Evolutionary conservation across 2,113 vertebrate species (phyloP).

Genomic region (Neofelis nebulosa): DNA sequence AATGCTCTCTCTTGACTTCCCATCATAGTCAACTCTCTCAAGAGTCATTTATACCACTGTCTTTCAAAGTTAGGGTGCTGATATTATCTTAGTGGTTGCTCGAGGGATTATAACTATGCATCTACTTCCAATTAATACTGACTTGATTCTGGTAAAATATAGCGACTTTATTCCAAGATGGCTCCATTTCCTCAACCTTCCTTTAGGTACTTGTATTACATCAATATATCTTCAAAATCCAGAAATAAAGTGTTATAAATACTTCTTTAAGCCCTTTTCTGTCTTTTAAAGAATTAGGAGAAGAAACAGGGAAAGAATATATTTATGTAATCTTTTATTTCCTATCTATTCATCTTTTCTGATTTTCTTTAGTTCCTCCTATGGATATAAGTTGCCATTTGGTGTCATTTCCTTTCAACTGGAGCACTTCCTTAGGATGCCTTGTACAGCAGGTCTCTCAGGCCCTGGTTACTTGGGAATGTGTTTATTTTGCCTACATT

Average conservation of each 20-base stretch:
- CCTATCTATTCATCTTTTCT: background rate
- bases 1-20: background rate
- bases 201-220: background rate
- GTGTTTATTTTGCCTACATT: background rate
- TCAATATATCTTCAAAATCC: background rate
- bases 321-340: background rate
- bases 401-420: background rate
- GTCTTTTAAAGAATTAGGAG: constrained; percentile 19
- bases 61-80: background rate
- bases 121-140: background rate
- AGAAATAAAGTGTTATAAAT: background rate
- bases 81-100: background rate
- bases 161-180: background rate
- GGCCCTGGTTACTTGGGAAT: background rate
- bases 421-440: background rate
- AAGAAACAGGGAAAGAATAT: background rate
- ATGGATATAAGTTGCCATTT: background rate
- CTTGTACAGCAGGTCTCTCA: background rate
- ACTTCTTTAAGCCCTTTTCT: background rate
- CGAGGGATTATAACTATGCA: background rate
- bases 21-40: background rate
- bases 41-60: background rate
- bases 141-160: background rate
- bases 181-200: background rate
- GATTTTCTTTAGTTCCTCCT: background rate